Percentiles rank a stretch among this genome's conserved stretches.
phyloP scores from a whole-genome alignment of 2,888 invertebrate species.

The Agonopterix heracliana region DNA sequence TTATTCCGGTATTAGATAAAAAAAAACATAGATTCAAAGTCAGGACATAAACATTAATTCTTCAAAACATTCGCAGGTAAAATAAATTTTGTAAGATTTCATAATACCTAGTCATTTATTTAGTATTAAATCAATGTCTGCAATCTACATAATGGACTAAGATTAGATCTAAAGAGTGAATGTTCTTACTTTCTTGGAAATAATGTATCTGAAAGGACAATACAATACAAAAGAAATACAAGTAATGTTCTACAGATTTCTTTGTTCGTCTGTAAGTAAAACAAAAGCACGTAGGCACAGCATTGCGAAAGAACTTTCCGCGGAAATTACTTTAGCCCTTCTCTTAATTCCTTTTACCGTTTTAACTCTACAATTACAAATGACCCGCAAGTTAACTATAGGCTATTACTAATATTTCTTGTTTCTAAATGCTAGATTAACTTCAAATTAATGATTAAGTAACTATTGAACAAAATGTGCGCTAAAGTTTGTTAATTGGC shows the following conservation, averaged over 20 bases:
- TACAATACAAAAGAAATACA: too few relatives aligned
- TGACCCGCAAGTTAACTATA: constrained; percentile 27
- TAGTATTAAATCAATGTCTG: too few relatives aligned
- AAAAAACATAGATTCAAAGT: too few relatives aligned
- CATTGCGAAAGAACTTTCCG: constrained; percentile 16
- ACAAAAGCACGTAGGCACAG: constrained; percentile 11
- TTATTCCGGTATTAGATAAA: too few relatives aligned
- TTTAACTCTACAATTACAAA: constrained; percentile 38
- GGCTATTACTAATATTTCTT: constrained; percentile 26
- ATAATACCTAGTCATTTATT: too few relatives aligned
- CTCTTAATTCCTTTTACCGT: constrained; percentile 35
- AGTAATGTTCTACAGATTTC: not conserved
- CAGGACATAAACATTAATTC: too few relatives aligned
- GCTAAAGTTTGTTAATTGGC: constrained; percentile 27
- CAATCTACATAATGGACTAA: too few relatives aligned
- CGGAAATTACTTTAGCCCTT: constrained; percentile 8
- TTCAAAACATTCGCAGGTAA: too few relatives aligned
- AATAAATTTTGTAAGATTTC: too few relatives aligned
- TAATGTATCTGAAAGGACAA: too few relatives aligned
- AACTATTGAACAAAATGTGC: constrained; percentile 19
- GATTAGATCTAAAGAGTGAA: too few relatives aligned
- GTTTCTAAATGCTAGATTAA: constrained; percentile 28
- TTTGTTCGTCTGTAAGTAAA: constrained; percentile 1
- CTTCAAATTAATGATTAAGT: constrained; percentile 18
- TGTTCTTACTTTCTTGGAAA: too few relatives aligned